phyloP scores from a whole-genome alignment of 1,140 invertebrate genomes.

The Eubasilissa regina region DNA sequence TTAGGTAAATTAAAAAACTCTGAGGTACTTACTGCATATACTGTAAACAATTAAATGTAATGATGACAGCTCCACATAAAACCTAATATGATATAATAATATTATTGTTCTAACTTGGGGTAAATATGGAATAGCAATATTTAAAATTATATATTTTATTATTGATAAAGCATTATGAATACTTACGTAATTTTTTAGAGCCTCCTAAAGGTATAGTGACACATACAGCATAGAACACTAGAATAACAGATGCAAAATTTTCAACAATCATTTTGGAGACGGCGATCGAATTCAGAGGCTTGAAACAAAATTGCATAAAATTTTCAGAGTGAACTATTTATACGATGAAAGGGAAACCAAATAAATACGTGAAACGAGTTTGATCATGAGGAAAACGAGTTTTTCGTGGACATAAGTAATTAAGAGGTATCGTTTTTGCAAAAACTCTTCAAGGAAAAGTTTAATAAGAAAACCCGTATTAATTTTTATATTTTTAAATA shows the following conservation, averaged over 20 bases:
- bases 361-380: not conserved
- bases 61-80: too few relatives aligned
- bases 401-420: not conserved
- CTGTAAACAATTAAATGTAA: too few relatives aligned
- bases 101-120: too few relatives aligned
- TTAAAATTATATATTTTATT: too few relatives aligned
- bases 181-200: slow-evolving; percentile 36
- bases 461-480: not conserved
- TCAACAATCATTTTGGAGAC: not conserved
- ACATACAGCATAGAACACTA: not conserved
- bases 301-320: slow-evolving; percentile 10
- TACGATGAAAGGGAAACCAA: slow-evolving; percentile 20
- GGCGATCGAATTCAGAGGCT: not conserved
- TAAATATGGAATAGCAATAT: too few relatives aligned
- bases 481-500: too few relatives aligned
- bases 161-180: not conserved
- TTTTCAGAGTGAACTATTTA: not conserved
- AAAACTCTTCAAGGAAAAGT: not conserved
- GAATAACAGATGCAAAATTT: not conserved
- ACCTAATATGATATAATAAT: too few relatives aligned
- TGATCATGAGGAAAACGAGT: slow-evolving; percentile 7
- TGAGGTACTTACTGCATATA: too few relatives aligned
- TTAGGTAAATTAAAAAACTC: too few relatives aligned
- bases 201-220: not conserved
- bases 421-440: not conserved